These are phyloP conservation scores for Elephas maximus DNA, from an alignment of 2,113 vertebrate genomes.

Conservation along the genomic window DNA sequence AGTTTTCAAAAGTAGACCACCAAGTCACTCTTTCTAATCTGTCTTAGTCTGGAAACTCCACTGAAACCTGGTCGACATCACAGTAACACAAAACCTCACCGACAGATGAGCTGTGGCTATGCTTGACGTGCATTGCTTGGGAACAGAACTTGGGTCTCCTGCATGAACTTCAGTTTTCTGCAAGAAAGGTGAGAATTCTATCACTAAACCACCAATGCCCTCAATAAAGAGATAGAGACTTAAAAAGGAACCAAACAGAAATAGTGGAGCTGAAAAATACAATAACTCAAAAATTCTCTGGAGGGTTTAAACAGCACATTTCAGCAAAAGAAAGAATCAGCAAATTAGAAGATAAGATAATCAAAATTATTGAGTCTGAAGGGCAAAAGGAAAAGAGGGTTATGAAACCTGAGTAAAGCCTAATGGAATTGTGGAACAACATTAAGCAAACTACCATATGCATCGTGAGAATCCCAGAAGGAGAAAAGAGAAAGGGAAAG, in stretches of 20 bases:
- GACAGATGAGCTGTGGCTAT: background rate
- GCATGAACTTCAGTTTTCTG: background rate
- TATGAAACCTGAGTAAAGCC: background rate
- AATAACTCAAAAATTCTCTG: background rate
- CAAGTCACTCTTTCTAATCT: background rate
- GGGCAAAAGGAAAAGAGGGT: background rate
- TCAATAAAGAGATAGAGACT: background rate
- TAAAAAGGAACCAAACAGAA: background rate
- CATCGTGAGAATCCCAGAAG: too few relatives aligned
- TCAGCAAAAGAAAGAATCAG: background rate
- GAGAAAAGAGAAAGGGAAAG: too few relatives aligned
- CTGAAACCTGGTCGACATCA: background rate
- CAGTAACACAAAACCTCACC: background rate
- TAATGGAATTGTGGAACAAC: too few relatives aligned
- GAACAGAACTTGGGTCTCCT: background rate
- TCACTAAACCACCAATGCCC: background rate
- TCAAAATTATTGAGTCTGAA: background rate
- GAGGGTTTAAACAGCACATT: background rate
- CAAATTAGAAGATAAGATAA: background rate
- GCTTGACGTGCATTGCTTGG: background rate
- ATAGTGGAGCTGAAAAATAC: background rate
- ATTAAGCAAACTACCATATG: too few relatives aligned
- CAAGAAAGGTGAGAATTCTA: background rate
- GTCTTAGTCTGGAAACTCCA: background rate
- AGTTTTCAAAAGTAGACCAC: background rate